These are phyloP conservation scores for Biston betularia DNA, from an alignment of 2,888 invertebrate species.

Conservation along the genomic window DNA sequence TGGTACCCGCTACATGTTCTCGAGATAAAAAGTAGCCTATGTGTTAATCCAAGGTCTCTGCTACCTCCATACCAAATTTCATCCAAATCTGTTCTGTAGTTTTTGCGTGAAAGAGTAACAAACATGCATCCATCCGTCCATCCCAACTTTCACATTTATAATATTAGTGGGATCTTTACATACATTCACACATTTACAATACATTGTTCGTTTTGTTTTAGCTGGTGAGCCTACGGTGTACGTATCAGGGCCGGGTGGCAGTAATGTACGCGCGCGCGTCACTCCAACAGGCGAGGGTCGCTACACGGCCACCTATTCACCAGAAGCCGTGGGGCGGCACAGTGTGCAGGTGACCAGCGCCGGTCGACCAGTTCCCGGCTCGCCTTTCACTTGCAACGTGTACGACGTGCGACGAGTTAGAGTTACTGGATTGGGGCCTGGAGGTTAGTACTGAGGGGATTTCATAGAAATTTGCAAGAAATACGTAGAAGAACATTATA, in stretches of 20 bases:
- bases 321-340: constrained; percentile 95
- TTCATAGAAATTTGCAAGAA: too few species aligned
- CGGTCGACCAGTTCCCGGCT: constrained; percentile 94
- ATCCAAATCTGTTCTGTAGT: too few species aligned
- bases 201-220: constrained; percentile 47
- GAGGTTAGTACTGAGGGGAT: constrained; percentile 60
- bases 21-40: too few species aligned
- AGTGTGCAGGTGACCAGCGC: constrained; percentile 93
- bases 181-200: not conserved
- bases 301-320: constrained; percentile 93
- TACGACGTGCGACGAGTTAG: constrained; percentile 95
- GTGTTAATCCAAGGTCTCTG: too few species aligned
- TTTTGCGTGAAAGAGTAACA: too few species aligned
- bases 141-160: too few species aligned
- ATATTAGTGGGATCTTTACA: too few species aligned
- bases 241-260: constrained; percentile 94
- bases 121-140: too few species aligned
- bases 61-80: too few species aligned
- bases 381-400: constrained; percentile 97
- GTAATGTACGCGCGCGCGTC: constrained; percentile 91
- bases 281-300: constrained; percentile 88
- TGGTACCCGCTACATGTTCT: too few species aligned
- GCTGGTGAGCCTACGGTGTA: constrained; percentile 89
- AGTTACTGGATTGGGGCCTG: constrained; percentile 88
- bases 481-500: too few species aligned